A percentile compares a stretch with the other conserved stretches of the same genome.
These are phyloP conservation scores for Glandiceps talaboti DNA, from an alignment of 53 echinoderm and acorn worm species.

Conservation along the genomic window DNA sequence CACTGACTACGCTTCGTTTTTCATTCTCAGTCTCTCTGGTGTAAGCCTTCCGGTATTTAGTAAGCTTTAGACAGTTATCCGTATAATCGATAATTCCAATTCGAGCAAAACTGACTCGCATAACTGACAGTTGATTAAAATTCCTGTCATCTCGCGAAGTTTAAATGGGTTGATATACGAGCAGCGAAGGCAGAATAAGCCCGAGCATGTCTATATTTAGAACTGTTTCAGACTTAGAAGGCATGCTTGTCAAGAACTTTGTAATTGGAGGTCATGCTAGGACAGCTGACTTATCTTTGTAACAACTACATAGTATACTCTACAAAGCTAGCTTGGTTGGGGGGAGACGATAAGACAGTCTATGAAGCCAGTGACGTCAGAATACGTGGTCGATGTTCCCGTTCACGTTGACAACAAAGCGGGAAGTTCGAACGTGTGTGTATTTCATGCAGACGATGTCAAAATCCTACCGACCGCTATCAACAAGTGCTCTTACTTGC, in stretches of 20 bases:
- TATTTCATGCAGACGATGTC: too few species aligned
- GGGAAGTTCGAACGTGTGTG: too few species aligned
- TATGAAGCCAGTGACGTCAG: background rate
- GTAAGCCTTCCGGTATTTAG: too few species aligned
- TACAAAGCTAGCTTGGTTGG: background rate
- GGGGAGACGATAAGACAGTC: background rate
- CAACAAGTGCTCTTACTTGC: too few species aligned
- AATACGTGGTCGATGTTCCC: too few species aligned
- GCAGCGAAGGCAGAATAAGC: background rate
- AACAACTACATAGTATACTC: background rate
- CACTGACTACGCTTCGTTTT: too few species aligned
- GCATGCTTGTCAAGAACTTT: background rate
- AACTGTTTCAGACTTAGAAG: background rate
- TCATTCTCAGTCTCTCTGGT: too few species aligned
- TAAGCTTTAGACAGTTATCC: too few species aligned
- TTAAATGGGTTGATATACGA: background rate
- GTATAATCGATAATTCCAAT: too few species aligned
- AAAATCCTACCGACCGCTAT: too few species aligned
- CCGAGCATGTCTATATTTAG: background rate
- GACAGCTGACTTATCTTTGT: background rate
- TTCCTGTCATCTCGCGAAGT: background rate
- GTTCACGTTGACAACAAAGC: too few species aligned
- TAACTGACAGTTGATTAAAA: background rate
- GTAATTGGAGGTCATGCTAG: background rate
- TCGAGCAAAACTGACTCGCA: too few species aligned